Conservation (phyloP, 2,113 vertebrate genomes). For the Nibea albiflora region DNA sequence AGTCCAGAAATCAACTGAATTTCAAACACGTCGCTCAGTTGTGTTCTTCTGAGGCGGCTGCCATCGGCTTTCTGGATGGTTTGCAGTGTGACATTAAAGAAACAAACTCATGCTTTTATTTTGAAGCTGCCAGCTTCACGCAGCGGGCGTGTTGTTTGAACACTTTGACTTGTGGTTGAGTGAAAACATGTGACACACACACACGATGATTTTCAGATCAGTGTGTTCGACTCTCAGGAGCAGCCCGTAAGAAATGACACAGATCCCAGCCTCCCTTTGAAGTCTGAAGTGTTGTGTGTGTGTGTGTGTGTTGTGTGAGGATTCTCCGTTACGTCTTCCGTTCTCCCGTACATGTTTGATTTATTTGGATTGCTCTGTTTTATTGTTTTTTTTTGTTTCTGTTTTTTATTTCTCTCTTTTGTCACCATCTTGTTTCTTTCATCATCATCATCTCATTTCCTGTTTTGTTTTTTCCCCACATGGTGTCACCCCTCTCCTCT, state of each 20-base stretch:
- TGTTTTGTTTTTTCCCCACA: constrained; percentile 66
- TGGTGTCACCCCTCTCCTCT: constrained; percentile 81
- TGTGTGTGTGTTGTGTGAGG: too few species aligned
- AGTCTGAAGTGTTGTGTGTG: constrained; percentile 4
- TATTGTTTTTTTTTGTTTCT: constrained; percentile 40
- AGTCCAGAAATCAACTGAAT: too few species aligned
- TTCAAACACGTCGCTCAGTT: neutral
- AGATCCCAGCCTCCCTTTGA: neutral
- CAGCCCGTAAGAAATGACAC: neutral
- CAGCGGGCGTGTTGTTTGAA: neutral
- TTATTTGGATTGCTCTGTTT: constrained; percentile 50
- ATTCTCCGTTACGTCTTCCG: neutral
- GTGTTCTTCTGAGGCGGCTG: neutral
- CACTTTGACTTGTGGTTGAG: neutral
- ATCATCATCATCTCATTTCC: constrained; percentile 51
- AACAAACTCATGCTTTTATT: neutral
- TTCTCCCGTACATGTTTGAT: constrained; percentile 4
- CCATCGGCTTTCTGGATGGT: neutral
- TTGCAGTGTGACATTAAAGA: neutral
- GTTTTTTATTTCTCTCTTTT: constrained; percentile 41
- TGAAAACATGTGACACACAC: neutral
- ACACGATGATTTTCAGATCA: too few species aligned
- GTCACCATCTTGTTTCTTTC: constrained; percentile 27
- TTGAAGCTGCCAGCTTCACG: too few species aligned
- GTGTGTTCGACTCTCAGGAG: too few species aligned